These are phyloP conservation scores for Oreotrochilus melanogaster DNA, from an alignment of 2,113 vertebrate genomes.

Conservation along the genomic window DNA sequence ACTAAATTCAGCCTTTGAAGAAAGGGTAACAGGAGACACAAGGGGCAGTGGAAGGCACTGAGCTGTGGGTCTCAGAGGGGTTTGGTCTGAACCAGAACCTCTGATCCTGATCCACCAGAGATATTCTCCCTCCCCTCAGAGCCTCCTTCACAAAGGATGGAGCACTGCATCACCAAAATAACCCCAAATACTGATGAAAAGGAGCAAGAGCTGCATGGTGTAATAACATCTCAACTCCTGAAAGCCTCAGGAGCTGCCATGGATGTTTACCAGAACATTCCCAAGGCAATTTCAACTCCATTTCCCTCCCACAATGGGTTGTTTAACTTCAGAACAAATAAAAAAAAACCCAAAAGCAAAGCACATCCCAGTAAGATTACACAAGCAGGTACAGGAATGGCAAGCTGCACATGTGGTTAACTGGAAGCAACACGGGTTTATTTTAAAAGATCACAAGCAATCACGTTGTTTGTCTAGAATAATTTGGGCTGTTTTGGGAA, in stretches of 20 bases:
- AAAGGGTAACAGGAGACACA: not conserved
- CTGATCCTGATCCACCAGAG: not conserved
- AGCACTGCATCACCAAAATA: not conserved
- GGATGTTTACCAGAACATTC: not conserved
- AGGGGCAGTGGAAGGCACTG: not conserved
- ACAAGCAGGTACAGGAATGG: not conserved
- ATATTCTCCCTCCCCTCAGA: not conserved
- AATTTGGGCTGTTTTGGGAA: not conserved
- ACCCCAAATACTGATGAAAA: not conserved
- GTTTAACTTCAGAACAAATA: not conserved
- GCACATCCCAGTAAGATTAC: no score
- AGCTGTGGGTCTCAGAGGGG: not conserved
- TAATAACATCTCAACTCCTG: not conserved
- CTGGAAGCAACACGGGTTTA: not conserved
- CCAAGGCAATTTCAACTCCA: not conserved
- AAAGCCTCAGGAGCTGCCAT: not conserved
- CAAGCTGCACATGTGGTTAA: not conserved
- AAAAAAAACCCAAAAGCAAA: not conserved
- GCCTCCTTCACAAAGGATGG: not conserved
- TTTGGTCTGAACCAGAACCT: not conserved
- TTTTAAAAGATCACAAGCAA: not conserved
- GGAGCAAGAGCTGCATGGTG: not conserved
- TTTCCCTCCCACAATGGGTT: not conserved
- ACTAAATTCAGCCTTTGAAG: rapidly evolving
- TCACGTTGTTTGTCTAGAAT: not conserved